Percentiles rank a stretch among this genome's conserved stretches.
Conservation (phyloP, 2,888 invertebrate species). For the Anodontia alba region DNA sequence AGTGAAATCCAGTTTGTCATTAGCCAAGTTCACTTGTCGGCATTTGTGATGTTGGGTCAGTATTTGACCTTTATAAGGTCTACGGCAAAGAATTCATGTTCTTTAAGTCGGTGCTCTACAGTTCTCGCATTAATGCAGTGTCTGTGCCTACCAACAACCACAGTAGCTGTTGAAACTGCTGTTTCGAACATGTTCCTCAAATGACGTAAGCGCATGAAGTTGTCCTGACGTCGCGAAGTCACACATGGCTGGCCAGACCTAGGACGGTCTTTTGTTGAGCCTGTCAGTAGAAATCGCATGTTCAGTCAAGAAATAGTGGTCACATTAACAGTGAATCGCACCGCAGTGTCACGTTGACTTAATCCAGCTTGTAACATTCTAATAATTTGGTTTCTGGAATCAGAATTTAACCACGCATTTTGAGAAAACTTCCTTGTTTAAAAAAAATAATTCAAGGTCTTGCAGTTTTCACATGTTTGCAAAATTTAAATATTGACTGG, state of each 20-base stretch:
- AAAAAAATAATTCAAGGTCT: too few species aligned
- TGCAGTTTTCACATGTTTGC: too few species aligned
- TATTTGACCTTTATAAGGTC: constrained; percentile 24
- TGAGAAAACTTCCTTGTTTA: too few species aligned
- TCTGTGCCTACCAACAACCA: constrained; percentile 31
- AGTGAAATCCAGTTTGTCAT: constrained; percentile 14
- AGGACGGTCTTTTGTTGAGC: constrained; percentile 23
- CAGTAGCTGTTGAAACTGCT: constrained; percentile 21
- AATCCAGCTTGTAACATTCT: neutral
- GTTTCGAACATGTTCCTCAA: constrained; percentile 27
- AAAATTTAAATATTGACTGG: too few species aligned
- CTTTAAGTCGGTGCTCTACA: constrained; percentile 25
- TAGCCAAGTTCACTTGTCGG: constrained; percentile 15
- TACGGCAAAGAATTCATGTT: constrained; percentile 21
- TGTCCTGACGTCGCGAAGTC: too few species aligned
- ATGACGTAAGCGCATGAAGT: constrained; percentile 27
- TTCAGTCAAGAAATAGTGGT: neutral
- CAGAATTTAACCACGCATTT: neutral
- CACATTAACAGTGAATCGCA: constrained; percentile 5
- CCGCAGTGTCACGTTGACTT: constrained; percentile 10
- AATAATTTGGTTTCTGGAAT: constrained; percentile 6
- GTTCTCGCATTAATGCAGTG: constrained; percentile 15
- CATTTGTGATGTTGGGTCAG: constrained; percentile 21
- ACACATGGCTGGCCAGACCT: constrained; percentile 24
- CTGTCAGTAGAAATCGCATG: neutral